Percentiles rank a stretch among this genome's conserved stretches.
Conservation (phyloP, 2,888 invertebrate species). For the Hecatera dysodea region DNA sequence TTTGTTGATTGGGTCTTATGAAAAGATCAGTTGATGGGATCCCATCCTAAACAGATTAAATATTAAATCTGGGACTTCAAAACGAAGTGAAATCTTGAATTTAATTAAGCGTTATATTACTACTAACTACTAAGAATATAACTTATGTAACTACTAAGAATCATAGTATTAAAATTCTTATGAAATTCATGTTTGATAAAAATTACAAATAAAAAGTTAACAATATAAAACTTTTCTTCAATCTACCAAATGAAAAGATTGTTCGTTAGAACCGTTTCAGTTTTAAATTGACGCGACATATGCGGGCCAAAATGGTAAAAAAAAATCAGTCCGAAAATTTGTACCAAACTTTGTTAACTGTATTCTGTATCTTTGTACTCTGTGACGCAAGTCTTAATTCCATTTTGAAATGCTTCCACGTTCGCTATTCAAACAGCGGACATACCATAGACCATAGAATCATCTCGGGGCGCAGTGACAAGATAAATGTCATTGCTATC, state of each 20-base stretch:
- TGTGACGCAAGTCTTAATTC: constrained; percentile 18
- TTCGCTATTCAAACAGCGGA: constrained; percentile 36
- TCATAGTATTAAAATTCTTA: not conserved
- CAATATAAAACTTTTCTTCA: not conserved
- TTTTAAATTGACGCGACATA: constrained; percentile 7
- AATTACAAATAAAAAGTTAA: not conserved
- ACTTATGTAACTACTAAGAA: no score
- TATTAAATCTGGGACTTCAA: no score
- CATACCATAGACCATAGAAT: not conserved
- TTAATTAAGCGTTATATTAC: no score
- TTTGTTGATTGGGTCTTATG: not conserved
- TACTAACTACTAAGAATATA: no score
- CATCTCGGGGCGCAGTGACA: not conserved
- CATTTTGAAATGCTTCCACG: constrained; percentile 29
- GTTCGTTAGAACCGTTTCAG: constrained; percentile 10
- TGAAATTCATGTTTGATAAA: not conserved
- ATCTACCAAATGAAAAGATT: not conserved
- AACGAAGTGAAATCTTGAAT: no score
- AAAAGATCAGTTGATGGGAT: no score
- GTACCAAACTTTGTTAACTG: constrained; percentile 24
- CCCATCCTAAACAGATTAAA: no score
- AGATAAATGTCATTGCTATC: no score
- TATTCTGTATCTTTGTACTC: constrained; percentile 7
- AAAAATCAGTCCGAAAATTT: constrained; percentile 14
- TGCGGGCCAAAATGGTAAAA: constrained; percentile 16